Base-by-base conservation (phyloP, 2,888 invertebrate genomes). In the Phoronis australis region DNA sequence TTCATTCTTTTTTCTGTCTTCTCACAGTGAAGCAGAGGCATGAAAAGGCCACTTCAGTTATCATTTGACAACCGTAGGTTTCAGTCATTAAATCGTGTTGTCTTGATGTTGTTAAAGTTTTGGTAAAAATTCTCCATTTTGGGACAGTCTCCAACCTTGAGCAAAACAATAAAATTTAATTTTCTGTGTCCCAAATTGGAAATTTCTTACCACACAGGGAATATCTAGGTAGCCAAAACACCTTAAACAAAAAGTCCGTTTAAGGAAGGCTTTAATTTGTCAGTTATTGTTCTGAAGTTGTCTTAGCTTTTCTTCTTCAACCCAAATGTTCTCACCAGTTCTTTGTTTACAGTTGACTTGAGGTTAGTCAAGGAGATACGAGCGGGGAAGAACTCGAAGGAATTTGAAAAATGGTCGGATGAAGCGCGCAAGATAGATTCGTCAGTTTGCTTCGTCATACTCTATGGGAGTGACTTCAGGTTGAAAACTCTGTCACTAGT, bases 401-500 rank as follows among this genome's bases (percentile, higher is more conserved):
- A 93, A 71, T 95, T 95, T 79, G 93, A 94, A 54, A 85, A 87
- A 63, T 94, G 91, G 87, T 85, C 87, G 0, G 94, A 95, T 48
- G 95, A 95, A 64, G 81, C 86, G 0, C 88, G 90, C 68, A 85
- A 84, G 61, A 82, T 87, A 45, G 92, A 94, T 62, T 80, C 79
- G 57, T 80, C 83, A 24, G 86, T 87, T 73, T 94, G 94, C 75
- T 93, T 96, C 77, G 86, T 91, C 18, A 83, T 96, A 9, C 87
- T 86, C 69, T 91, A 92, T 80, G 95, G 95, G 24, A 84, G 83
- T 49, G 87, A 90, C 71, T 96, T 96, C 76, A 88, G 91, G 69
- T 78, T 95, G 47, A 87, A 92, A 60, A 85, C 87, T 15, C 83
- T 91, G 39, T 93, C 94, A 24, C 85, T 93, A 72, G 87, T 88